These are phyloP conservation scores for Aegithalos caudatus DNA, from an alignment of 2,113 vertebrate genomes.

Conservation along the genomic window DNA sequence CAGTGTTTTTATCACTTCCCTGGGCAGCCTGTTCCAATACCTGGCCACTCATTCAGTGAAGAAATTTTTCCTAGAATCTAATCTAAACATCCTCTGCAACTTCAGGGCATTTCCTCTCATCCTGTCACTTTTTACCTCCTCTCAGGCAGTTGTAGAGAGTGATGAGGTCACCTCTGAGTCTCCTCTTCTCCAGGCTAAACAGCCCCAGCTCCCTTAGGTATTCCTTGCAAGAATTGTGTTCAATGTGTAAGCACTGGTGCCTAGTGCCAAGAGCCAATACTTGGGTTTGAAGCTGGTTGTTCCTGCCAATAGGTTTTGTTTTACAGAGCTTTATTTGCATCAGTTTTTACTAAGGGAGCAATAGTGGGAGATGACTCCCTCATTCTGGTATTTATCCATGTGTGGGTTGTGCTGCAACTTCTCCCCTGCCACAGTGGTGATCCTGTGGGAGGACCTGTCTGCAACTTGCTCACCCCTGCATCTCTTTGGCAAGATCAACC, in stretches of 20 bases:
- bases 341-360: not conserved
- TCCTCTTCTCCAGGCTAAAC: not conserved
- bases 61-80: not conserved
- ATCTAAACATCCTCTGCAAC: not conserved
- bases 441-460: not conserved
- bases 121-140: not conserved
- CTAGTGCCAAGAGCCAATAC: not conserved
- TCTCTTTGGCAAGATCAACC: not conserved
- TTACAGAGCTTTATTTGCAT: not conserved
- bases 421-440: not conserved
- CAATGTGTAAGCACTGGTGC: not conserved
- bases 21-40: not conserved
- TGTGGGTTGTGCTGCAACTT: not conserved
- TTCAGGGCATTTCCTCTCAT: not conserved
- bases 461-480: not conserved
- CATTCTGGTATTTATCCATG: rapidly evolving
- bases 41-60: not conserved
- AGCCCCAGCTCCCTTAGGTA: not conserved
- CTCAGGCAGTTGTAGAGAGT: not conserved
- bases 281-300: not conserved
- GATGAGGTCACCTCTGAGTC: not conserved
- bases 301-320: not conserved
- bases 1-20: not conserved
- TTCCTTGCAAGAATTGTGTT: not conserved
- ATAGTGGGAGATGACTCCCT: not conserved